Conservation (phyloP, 2,113 vertebrate genomes). For the Oryzias melastigma region DNA sequence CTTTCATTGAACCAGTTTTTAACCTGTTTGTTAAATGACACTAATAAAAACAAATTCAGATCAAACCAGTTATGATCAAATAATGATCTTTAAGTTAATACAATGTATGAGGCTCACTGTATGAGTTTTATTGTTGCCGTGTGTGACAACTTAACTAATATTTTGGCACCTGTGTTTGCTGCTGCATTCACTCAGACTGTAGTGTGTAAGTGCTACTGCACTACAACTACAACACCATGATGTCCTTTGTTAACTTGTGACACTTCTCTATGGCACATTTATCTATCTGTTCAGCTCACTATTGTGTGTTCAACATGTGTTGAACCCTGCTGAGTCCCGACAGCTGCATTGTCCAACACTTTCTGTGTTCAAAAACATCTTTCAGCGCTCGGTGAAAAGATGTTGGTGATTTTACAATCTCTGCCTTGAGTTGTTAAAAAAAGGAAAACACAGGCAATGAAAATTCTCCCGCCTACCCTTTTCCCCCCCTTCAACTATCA, state of each 20-base stretch:
- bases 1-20: background rate
- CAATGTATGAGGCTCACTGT: slow-evolving; percentile 58
- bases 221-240: slow-evolving; percentile 36
- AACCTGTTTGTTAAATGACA: background rate
- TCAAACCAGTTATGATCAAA: background rate
- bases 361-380: slow-evolving; percentile 70
- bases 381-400: slow-evolving; percentile 70
- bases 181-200: slow-evolving; percentile 37
- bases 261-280: slow-evolving; percentile 40
- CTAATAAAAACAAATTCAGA: background rate
- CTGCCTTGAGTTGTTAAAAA: slow-evolving; percentile 72
- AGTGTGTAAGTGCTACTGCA: slow-evolving; percentile 46
- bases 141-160: slow-evolving; percentile 20
- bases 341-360: slow-evolving; percentile 45
- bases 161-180: slow-evolving; percentile 48
- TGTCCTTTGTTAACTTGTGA: slow-evolving; percentile 32
- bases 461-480: slow-evolving; percentile 37
- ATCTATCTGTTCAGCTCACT: slow-evolving; percentile 38
- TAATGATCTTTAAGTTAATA: background rate
- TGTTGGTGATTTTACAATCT: slow-evolving; percentile 83
- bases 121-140: slow-evolving; percentile 14
- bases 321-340: slow-evolving; percentile 43
- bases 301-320: slow-evolving; percentile 57
- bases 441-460: slow-evolving; percentile 30
- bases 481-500: slow-evolving; percentile 29